Percentiles rank a stretch among this genome's conserved stretches.
These are phyloP conservation scores for Pararge aegeria DNA, from an alignment of 1,140 invertebrate genomes.

Conservation along the genomic window DNA sequence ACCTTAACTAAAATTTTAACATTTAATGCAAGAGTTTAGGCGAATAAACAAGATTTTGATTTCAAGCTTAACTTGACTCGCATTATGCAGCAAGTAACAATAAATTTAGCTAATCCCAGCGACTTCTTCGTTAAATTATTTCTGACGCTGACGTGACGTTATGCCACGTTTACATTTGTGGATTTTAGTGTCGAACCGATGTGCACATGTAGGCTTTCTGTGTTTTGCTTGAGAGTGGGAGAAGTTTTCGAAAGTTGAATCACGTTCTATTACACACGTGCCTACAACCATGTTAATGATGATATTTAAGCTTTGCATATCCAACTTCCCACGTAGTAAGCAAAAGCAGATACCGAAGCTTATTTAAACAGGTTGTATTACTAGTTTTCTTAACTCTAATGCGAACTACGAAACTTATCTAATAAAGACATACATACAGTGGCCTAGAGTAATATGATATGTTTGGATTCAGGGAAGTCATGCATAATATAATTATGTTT, in stretches of 20 bases:
- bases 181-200: no score
- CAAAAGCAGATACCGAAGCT: constrained; percentile 24
- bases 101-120: no score
- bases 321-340: constrained; percentile 23
- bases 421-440: constrained; percentile 22
- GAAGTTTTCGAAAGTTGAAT: background rate
- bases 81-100: no score
- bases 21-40: no score
- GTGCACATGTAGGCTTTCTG: no score
- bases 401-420: constrained; percentile 25
- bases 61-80: no score
- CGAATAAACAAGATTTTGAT: no score
- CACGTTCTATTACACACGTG: background rate
- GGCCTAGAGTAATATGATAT: constrained; percentile 11
- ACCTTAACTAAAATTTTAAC: no score
- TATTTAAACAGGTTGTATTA: constrained; percentile 28
- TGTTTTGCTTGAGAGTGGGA: no score
- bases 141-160: no score
- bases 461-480: constrained; percentile 5
- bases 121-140: no score
- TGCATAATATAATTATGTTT: background rate
- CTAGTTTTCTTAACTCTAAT: constrained; percentile 28
- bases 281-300: constrained; percentile 5
- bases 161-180: no score
- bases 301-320: constrained; percentile 20